Percentiles rank a stretch among this genome's conserved stretches.
phyloP scores from a whole-genome alignment of 2,888 invertebrate species.

The Agrilus biguttatus region DNA sequence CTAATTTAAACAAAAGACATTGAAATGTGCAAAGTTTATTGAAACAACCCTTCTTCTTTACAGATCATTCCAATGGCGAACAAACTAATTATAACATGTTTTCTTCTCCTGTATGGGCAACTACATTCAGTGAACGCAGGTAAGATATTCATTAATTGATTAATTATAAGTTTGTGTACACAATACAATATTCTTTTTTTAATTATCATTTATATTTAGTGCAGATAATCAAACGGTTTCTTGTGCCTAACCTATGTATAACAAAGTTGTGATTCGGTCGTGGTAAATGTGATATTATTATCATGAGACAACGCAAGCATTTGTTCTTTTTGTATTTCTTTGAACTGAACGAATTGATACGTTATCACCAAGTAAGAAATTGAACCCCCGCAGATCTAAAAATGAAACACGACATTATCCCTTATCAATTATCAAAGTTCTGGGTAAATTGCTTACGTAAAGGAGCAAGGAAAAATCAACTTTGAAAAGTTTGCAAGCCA shows the following conservation, averaged over 20 bases:
- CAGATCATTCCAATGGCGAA: conserved; percentile 11
- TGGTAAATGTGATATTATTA: no score
- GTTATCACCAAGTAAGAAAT: conserved; percentile 16
- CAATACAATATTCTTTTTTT: no score
- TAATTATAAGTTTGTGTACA: neutral
- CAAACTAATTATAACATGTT: conserved; percentile 7
- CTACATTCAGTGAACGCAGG: conserved; percentile 7
- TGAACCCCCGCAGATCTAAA: conserved; percentile 13
- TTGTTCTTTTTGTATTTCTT: no score
- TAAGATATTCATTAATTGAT: conserved; percentile 2
- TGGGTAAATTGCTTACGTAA: conserved; percentile 11
- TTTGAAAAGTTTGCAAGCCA: conserved; percentile 14
- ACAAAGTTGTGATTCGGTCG: no score
- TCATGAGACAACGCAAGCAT: no score
- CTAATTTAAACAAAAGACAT: no score
- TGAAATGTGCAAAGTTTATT: no score
- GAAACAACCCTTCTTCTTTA: conserved; percentile 1
- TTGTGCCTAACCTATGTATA: no score
- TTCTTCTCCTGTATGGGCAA: conserved; percentile 8
- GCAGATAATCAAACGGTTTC: no score
- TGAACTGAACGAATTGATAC: conserved; percentile 11
- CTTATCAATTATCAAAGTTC: neutral
- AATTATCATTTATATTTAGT: no score
- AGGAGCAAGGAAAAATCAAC: conserved; percentile 15
- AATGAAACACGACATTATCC: conserved; percentile 1